Percentiles rank a stretch among this genome's conserved stretches.
Conservation (phyloP, 2,113 vertebrate genomes). For the Malurus alboscapulatus region DNA sequence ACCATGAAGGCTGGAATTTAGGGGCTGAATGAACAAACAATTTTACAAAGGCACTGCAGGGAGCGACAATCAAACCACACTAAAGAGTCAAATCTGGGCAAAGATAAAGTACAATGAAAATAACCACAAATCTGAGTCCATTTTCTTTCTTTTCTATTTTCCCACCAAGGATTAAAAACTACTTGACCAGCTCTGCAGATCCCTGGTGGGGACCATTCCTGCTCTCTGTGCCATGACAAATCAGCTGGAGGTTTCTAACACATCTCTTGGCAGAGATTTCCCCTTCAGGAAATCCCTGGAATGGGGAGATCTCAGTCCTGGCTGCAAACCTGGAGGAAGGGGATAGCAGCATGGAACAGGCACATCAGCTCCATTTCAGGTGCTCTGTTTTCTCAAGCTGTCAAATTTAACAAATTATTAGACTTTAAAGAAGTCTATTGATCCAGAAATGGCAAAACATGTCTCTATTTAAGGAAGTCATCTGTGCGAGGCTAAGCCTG, state of each 20-base stretch:
- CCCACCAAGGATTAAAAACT: background rate
- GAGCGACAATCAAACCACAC: rapidly evolving
- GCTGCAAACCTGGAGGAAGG: background rate
- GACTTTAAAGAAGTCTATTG: background rate
- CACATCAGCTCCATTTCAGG: background rate
- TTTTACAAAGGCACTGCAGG: rapidly evolving
- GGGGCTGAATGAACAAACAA: background rate
- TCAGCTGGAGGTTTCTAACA: background rate
- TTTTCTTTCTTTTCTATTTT: background rate
- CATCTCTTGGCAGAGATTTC: no score
- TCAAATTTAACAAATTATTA: background rate
- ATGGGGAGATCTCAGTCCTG: background rate
- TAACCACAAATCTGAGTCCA: background rate
- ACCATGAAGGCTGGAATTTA: background rate
- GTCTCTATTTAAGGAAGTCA: background rate
- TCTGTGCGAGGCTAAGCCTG: background rate
- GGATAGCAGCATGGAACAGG: background rate
- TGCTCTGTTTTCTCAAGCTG: background rate
- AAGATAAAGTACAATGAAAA: background rate
- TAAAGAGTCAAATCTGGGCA: background rate
- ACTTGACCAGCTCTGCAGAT: background rate
- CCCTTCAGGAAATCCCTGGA: rapidly evolving
- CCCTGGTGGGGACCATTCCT: background rate
- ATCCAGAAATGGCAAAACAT: background rate
- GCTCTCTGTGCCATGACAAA: background rate